Base-by-base conservation (phyloP, 2,113 vertebrate genomes). In the Etheostoma spectabile region DNA sequence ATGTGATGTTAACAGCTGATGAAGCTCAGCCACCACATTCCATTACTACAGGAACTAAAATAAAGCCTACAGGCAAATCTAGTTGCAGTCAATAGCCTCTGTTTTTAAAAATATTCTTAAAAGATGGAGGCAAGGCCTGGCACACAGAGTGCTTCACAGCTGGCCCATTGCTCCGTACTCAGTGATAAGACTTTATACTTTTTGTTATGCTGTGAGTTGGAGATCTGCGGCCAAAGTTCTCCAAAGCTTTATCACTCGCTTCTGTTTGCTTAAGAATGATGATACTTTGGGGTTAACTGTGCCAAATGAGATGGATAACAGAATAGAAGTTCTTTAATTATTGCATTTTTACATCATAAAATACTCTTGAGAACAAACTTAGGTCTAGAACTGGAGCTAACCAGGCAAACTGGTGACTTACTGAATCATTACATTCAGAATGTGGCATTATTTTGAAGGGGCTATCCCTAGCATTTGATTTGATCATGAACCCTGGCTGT, bases 151-250 rank as follows among this genome's bases (percentile, higher is more conserved):
- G 51, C 45, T 64, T 66, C 57, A 24, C 74, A 72, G 63, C 53
- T 4, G 59, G 24, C 8, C 24, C 10, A 2, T 3, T 12, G 27
- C 57, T 61, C 19, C 19, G 14, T 8, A 4, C 21, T 18, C 4
- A 18, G 69, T 52, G 83, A 88, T 85, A 87, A 88, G 57, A 64
- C 30, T 5, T 42, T 24, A 63, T 13, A 33, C 56, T 79, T 57
- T 16, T 80, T 45, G 7, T 88, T 82, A 63, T 61, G 74, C 66
- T 42, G 74, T 88, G 86, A 89, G 92, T 80, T 95, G 94, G 91
- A 95, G 72, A 86, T 59, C 42, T 82, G 74, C 10, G 91, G 56
- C 70, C 94, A 95, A 95, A 95, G 94, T 93, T 94, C 94, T 88
- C 80, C 79, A 16, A 21, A 12, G 16, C 59, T 81, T 87, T 72